Conservation (phyloP, 2,113 vertebrate genomes). For the Alethe castanea region DNA sequence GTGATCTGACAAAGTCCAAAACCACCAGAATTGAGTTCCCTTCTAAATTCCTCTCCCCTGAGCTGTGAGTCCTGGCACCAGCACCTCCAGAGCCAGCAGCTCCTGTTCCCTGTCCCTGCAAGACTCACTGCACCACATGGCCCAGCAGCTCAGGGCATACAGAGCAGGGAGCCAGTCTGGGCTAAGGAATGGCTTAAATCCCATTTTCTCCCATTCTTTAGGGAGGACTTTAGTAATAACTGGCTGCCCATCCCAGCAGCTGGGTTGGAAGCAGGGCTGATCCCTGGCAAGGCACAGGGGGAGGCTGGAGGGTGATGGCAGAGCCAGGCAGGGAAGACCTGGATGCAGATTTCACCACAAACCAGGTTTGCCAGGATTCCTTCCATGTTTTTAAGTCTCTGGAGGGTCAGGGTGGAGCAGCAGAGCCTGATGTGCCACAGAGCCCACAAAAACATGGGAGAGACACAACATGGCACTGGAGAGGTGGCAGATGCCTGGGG, state of each 20-base stretch:
- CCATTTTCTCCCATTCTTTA: neutral
- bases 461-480: accelerated
- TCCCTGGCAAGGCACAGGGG: accelerated
- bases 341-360: neutral
- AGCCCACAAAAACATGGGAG: neutral
- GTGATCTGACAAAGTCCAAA: neutral
- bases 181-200: neutral
- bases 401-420: neutral
- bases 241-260: neutral
- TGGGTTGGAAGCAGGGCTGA: neutral
- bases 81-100: neutral
- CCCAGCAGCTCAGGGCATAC: neutral
- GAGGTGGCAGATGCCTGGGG: accelerated
- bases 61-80: neutral
- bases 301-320: neutral
- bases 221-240: neutral
- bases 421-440: neutral
- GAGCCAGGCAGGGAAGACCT: neutral
- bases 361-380: neutral
- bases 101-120: neutral
- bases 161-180: neutral
- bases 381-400: neutral
- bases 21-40: neutral
- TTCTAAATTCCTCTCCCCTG: neutral
- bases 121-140: accelerated